These are phyloP conservation scores for Epicampocera succincta DNA, from an alignment of 2,888 invertebrate species.

Conservation along the genomic window DNA sequence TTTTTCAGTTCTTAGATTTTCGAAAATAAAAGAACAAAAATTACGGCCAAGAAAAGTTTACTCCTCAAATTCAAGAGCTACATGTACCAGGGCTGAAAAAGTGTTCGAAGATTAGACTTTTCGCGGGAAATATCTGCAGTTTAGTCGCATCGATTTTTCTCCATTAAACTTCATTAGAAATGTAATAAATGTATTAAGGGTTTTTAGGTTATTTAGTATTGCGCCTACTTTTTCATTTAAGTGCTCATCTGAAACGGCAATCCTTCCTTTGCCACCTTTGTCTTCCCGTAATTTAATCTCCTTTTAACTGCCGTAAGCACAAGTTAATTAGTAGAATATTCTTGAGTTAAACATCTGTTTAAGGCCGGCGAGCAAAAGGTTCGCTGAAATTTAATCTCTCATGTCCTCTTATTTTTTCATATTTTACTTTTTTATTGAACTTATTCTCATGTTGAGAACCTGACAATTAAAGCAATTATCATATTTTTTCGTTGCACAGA, in stretches of 20 bases:
- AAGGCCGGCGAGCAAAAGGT: constrained; percentile 1
- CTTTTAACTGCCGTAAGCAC: not conserved
- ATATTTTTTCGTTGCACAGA: constrained; percentile 8
- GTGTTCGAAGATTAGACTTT: too few species aligned
- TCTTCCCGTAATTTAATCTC: not conserved
- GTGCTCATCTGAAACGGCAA: not conserved
- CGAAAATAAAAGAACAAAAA: too few species aligned
- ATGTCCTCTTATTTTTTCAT: not conserved
- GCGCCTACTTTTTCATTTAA: not conserved
- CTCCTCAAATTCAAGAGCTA: too few species aligned
- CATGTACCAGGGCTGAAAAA: too few species aligned
- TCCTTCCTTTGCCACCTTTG: not conserved
- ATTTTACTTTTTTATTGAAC: not conserved
- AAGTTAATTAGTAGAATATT: constrained; percentile 10
- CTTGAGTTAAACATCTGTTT: constrained; percentile 29
- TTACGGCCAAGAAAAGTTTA: too few species aligned
- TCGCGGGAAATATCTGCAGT: too few species aligned
- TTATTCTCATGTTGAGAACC: constrained; percentile 3
- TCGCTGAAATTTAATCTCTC: constrained; percentile 4
- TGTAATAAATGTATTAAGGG: too few species aligned
- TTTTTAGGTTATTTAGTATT: too few species aligned
- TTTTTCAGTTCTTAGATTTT: too few species aligned
- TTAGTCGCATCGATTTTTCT: too few species aligned
- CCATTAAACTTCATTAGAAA: too few species aligned
- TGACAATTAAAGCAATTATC: constrained; percentile 41